A percentile compares a stretch with the other conserved stretches of the same genome.
Conservation (phyloP, 2,888 invertebrate species). For the Oscheius sp. region DNA sequence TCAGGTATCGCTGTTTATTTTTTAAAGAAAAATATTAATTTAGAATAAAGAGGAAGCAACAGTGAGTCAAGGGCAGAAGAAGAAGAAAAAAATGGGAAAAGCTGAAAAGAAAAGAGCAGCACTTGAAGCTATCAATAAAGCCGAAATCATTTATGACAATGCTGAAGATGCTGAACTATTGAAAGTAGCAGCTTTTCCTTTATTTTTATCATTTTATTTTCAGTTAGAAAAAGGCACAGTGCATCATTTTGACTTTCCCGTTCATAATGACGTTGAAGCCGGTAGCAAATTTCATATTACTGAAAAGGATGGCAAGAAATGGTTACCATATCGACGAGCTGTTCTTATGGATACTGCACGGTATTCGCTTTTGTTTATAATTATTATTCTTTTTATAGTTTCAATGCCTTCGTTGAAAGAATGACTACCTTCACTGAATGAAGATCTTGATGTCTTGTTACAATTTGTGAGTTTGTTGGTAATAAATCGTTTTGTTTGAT, state of each 20-base stretch:
- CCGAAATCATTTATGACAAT: slow-evolving; percentile 64
- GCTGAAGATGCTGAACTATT: slow-evolving; percentile 63
- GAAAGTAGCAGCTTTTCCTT: slow-evolving; percentile 43
- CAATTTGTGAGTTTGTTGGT: too few species aligned
- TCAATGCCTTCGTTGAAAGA: slow-evolving; percentile 31
- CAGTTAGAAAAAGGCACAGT: slow-evolving; percentile 41
- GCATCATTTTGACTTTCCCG: slow-evolving; percentile 65
- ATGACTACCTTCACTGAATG: slow-evolving; percentile 12
- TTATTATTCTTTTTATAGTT: slow-evolving; percentile 1
- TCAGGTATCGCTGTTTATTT: neutral
- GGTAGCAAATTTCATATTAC: slow-evolving; percentile 66
- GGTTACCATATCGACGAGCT: slow-evolving; percentile 62
- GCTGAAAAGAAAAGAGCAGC: slow-evolving; percentile 60
- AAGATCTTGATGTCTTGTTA: neutral
- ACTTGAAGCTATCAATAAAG: slow-evolving; percentile 52
- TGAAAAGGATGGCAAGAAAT: slow-evolving; percentile 61
- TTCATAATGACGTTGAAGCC: slow-evolving; percentile 67
- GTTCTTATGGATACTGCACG: slow-evolving; percentile 49
- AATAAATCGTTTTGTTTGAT: too few species aligned
- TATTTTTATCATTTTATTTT: slow-evolving; percentile 15
- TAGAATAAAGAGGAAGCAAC: neutral
- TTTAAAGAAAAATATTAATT: neutral
- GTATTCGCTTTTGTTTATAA: neutral
- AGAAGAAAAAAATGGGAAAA: slow-evolving; percentile 64
- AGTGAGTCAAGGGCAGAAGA: neutral